These are phyloP conservation scores for Origma solitaria DNA, from an alignment of 2,113 vertebrate species.

Conservation along the genomic window DNA sequence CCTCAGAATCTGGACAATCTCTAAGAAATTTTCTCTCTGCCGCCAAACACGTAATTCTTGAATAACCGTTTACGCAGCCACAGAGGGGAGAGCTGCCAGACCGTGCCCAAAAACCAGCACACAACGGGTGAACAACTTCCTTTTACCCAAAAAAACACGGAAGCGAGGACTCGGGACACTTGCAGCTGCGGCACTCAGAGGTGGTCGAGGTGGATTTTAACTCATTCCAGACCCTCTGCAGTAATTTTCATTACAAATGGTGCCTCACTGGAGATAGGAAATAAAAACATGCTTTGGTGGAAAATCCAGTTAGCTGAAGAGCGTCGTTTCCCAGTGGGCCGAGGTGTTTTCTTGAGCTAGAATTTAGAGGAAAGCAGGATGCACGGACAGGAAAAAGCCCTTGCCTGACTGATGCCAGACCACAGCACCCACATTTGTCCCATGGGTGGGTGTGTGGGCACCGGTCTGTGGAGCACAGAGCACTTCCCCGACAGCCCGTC, in stretches of 20 bases:
- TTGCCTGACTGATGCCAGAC: not conserved
- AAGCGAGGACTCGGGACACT: accelerated
- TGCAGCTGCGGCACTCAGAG: not conserved
- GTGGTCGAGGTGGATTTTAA: not conserved
- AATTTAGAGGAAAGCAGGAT: not conserved
- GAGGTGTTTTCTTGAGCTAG: not conserved
- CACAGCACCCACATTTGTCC: not conserved
- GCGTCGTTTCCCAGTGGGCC: accelerated
- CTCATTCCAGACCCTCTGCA: not conserved
- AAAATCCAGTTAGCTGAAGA: not conserved
- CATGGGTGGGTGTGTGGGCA: accelerated
- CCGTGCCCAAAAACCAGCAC: not conserved
- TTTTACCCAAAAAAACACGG: not conserved
- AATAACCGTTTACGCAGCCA: not conserved
- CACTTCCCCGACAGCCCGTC: not conserved
- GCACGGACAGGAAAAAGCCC: not conserved
- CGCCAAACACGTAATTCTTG: not conserved
- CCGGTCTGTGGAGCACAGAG: accelerated
- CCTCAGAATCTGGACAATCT: not conserved
- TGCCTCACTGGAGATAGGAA: not conserved
- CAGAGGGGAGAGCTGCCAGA: not conserved
- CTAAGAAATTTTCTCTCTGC: not conserved
- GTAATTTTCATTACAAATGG: accelerated
- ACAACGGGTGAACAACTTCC: not conserved
- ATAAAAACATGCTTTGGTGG: accelerated